Base-by-base conservation (phyloP, 1,140 invertebrate species). In the Gryllus bimaculatus region DNA sequence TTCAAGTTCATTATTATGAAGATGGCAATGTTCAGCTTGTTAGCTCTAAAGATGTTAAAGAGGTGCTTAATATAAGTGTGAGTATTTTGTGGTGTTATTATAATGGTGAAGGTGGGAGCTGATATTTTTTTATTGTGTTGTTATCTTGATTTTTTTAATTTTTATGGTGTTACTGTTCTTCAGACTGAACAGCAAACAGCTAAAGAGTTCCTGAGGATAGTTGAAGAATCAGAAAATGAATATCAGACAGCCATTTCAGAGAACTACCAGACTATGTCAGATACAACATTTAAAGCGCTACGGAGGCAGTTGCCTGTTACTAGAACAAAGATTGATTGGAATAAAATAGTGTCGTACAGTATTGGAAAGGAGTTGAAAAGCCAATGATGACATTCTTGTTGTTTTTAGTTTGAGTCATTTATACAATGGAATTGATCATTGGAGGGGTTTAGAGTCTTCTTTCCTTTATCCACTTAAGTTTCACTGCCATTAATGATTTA, bases 1-100 rank as follows among this genome's bases (percentile, higher is more conserved):
- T 98, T 80, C 95, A 99, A 90, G 79, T 95, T 81, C 98, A 99
- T 88, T 99, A 99, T 86, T 99, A 99, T 85, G 98, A 99, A 89
- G 98, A 99, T 87, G 98, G 98, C 21, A 99, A 99, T 88, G 98
- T 99, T 48, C 98, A 99, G 86, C 88, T 99, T 84, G 96, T 98
- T 77, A 96, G 94, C 84, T 95, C 94, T 49, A 98, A 98, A 88
- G 96, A 98, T 39, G 79, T 80, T 49, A 80, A 80, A 49, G 79
- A 80, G 47, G 20, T 66, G 54, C 54, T 66, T 66, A 66, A 66
- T 66, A 66, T 66, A 66, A 66, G 54, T 66, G 54, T 66, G 54
- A 66, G 54, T 66, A 66, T 66, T 66, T 66, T 66, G 18, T 66
- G 54, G 54, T 66, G 54, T 66, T 66, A 66, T 66, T 13, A 13